Base-by-base conservation (phyloP, 2,888 invertebrate genomes). In the Amiota communis region DNA sequence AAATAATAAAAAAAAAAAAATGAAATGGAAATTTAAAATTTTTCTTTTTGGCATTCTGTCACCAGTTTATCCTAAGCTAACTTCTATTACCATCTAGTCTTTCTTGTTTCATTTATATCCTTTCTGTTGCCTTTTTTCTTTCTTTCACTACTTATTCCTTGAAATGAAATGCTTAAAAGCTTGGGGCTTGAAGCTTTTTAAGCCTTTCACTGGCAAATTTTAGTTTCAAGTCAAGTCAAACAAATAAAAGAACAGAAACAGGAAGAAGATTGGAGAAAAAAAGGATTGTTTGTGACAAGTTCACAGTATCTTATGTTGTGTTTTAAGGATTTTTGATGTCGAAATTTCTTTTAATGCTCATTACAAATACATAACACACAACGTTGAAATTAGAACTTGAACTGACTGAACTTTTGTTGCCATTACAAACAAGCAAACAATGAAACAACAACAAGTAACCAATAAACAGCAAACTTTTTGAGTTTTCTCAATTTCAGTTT, bases 321-420 rank as follows among this genome's bases (percentile, higher is more conserved):
- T 23, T 49, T 48, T 20, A 67, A 49, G 36, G 36, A 36, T 6
- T 36, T 36, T 36, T 36, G 36, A 36, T 36, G 23, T 68, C 53
- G 53, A 68, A 68, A 51, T 51, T 68, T 53, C 53, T 68, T 12
- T 68, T 68, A 68, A 53, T 68, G 51, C 51, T 68, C 67, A 68
- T 68, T 68, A 68, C n/a, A 53, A 68, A 53, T 23, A 53, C 51
- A 68, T 68, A 53, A 68, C 51, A 53, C 23, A 46, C 12, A 23
- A 20, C 11, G 51, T 13, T 51, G 51, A 17, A 59, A 13, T 53
- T 13, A 13, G 15, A 15, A 53, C 51, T 36, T 36, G 36, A 36
- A 36, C 36, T 36, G 2, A 36, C 36, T 36, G 36, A 36, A 36
- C 36, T 36, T 36, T 36, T 36, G 36, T 36, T 36, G 36, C 36